Conservation (phyloP, 2,797 vertebrate species). For the Anas acuta region DNA sequence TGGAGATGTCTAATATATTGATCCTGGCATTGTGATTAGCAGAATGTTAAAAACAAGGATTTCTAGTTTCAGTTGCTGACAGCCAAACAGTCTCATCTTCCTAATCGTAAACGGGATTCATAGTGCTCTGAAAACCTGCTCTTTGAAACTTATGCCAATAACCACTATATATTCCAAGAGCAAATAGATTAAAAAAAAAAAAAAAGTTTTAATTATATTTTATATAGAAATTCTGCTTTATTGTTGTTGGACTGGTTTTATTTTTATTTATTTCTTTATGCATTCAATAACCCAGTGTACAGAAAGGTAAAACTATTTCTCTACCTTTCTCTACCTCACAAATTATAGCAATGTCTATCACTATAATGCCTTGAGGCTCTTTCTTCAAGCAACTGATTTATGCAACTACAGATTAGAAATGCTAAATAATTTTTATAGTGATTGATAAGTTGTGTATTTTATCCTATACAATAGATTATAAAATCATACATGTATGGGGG, state of each 20-base stretch:
- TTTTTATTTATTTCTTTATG: rapidly evolving
- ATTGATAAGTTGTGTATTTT: slow-evolving; percentile 44
- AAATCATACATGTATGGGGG: background rate
- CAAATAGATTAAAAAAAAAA: background rate
- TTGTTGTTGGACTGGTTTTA: background rate
- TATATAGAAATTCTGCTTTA: background rate
- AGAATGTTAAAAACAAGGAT: background rate
- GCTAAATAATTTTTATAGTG: slow-evolving; percentile 34
- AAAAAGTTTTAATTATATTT: background rate
- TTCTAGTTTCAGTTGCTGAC: background rate
- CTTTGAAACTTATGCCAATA: background rate
- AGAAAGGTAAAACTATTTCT: slow-evolving; percentile 31
- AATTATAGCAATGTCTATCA: slow-evolving; percentile 10
- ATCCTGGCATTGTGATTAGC: background rate
- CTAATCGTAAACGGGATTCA: background rate
- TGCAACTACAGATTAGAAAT: slow-evolving; percentile 40
- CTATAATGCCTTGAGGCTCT: slow-evolving; percentile 51
- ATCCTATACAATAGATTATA: slow-evolving; percentile 18
- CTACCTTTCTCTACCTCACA: background rate
- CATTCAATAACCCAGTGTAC: background rate
- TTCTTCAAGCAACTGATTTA: slow-evolving; percentile 57
- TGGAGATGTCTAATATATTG: background rate
- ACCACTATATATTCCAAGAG: background rate
- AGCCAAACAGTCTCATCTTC: background rate
- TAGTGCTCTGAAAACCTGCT: background rate